These are phyloP conservation scores for Drosophila rhopaloa DNA, from an alignment of 1,140 invertebrate genomes.

Conservation along the genomic window DNA sequence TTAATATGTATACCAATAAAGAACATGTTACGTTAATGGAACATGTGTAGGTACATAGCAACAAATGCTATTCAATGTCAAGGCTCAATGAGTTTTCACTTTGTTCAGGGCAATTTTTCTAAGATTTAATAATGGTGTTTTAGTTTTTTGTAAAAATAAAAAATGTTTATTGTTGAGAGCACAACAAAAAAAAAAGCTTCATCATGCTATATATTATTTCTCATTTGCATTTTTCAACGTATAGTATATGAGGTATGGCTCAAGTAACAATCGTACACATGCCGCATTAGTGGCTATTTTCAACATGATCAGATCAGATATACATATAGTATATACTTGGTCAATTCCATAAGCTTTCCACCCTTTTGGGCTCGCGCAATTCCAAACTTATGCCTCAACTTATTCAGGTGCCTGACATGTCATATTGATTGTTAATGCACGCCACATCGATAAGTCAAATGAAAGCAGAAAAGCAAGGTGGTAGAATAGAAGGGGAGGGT, in stretches of 20 bases:
- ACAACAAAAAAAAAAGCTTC: too few relatives aligned
- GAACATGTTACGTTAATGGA: conserved; percentile 12
- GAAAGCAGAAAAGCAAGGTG: conserved; percentile 10
- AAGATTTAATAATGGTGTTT: neutral
- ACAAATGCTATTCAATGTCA: conserved; percentile 43
- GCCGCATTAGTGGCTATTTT: conserved; percentile 41
- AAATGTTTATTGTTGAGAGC: too few relatives aligned
- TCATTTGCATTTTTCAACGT: neutral
- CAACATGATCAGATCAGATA: conserved; percentile 29
- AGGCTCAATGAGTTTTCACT: conserved; percentile 10
- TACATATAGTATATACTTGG: neutral
- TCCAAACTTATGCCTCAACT: conserved; percentile 5
- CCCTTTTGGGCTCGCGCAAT: conserved; percentile 1
- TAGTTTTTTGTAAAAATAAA: too few relatives aligned
- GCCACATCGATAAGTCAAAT: conserved; percentile 55
- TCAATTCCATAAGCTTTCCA: neutral
- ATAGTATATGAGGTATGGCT: too few relatives aligned
- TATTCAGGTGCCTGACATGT: conserved; percentile 41
- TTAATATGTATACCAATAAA: conserved; percentile 25
- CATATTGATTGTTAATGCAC: conserved; percentile 78
- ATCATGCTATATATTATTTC: neutral
- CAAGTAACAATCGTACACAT: neutral
- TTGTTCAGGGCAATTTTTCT: neutral
- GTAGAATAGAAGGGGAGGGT: conserved; percentile 8
- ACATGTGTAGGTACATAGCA: conserved; percentile 3